Evolutionary conservation across 1,140 invertebrate species (phyloP), one percentile per base, ranked within the genome.

Genomic region (Cryptotermes secundus): DNA sequence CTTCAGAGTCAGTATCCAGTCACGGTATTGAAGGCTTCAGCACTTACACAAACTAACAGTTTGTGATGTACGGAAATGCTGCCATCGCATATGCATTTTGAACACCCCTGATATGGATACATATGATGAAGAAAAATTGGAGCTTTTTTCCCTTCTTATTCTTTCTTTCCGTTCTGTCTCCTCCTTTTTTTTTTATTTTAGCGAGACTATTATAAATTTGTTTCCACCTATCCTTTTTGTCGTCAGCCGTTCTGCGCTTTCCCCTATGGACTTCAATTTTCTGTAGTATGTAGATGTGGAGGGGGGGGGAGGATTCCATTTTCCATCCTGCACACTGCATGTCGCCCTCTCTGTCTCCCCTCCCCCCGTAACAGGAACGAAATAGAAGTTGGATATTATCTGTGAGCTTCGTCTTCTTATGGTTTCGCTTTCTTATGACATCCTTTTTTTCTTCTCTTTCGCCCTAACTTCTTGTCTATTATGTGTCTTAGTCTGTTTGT

Each of bases 361-460:
- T n/a, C n/a, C 84, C 86, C 86, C 87, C 87, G 85, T 87, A 87
- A 87, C 85, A 87, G 86, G 87, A 87, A 87, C 86, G 87, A 88
- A 88, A 88, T 87, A 86, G 86, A 88, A 88, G 87, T 88, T 88
- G 86, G 88, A 87, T 88, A 88, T 88, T 87, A 88, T 88, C 87
- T 87, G 86, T 83, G 86, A 83, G 83, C 84, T 86, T 83, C 85
- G 83, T 87, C 86, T 86, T 86, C 84, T 82, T 59, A 82, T 53
- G 81, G 81, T 82, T 53, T 82, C 83, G 35, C 35, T 45, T 80
- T 80, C 38, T 84, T 49, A 34, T 80, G 65, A 38, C 83, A 49
- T 84, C n/a, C 79, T 31, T 84, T 79, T 49, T 81, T 80, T 81
- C 42, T 79, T 80, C 45, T 80, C 83, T 65, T 72, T 31, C 35